Conservation (phyloP, 1,140 invertebrate genomes). For the Diprion similis region DNA sequence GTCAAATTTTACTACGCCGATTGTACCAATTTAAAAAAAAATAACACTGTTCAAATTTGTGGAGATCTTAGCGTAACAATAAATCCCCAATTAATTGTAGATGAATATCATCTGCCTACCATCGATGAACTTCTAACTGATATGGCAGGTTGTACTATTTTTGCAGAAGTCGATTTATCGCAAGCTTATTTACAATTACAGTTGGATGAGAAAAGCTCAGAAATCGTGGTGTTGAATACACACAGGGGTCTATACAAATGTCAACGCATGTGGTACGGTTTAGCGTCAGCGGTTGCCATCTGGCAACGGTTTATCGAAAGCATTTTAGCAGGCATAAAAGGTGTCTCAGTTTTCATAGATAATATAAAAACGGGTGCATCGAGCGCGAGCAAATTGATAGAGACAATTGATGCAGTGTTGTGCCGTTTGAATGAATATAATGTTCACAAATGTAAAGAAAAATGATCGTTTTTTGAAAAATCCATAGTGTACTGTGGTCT, state of each 20-base stretch:
- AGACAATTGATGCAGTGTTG: no score
- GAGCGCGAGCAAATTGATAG: no score
- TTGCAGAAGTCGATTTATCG: conserved; percentile 35
- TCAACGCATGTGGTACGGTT: conserved; percentile 33
- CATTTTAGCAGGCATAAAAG: neutral
- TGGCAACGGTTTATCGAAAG: neutral
- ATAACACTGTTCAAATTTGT: conserved; percentile 53
- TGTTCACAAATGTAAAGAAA: neutral
- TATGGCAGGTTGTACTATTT: conserved; percentile 27
- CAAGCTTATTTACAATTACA: conserved; percentile 36
- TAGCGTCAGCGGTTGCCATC: conserved; percentile 20
- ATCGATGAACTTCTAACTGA: conserved; percentile 37
- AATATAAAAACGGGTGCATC: neutral
- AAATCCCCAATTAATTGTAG: conserved; percentile 40
- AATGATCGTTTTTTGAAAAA: neutral
- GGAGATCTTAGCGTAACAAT: conserved; percentile 55
- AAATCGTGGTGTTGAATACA: conserved; percentile 33
- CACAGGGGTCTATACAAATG: conserved; percentile 29
- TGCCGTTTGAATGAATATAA: neutral
- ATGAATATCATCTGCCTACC: conserved; percentile 37
- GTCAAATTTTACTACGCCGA: conserved; percentile 54
- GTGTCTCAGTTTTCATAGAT: neutral
- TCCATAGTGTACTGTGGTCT: neutral
- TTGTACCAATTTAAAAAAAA: conserved; percentile 60
- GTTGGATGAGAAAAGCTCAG: conserved; percentile 24